phyloP scores from a whole-genome alignment of 2,113 vertebrate genomes.

The Eptesicus fuscus region DNA sequence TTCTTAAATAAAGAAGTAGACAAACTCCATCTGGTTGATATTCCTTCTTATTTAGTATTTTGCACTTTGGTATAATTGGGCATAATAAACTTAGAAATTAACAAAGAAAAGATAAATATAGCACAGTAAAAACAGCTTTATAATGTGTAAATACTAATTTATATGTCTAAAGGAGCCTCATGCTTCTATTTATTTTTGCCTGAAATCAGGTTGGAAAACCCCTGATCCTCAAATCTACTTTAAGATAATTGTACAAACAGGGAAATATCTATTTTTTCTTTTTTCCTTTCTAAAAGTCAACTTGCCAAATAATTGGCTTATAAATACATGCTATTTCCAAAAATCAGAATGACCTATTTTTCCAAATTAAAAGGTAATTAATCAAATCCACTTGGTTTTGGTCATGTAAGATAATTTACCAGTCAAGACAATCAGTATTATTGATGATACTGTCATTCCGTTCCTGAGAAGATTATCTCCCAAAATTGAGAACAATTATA shows the following conservation, averaged over 20 bases:
- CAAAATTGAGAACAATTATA: neutral
- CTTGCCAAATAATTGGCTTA: neutral
- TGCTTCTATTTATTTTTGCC: neutral
- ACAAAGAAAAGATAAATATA: neutral
- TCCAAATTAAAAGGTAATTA: constrained; percentile 30
- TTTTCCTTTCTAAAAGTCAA: neutral
- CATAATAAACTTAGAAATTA: neutral
- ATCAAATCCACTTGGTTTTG: constrained; percentile 15
- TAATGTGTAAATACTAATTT: neutral
- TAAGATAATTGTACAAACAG: neutral
- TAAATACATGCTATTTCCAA: neutral
- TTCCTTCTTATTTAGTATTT: neutral
- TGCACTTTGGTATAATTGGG: neutral
- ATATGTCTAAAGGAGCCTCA: neutral
- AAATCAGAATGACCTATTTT: constrained; percentile 11
- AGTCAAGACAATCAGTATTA: constrained; percentile 45
- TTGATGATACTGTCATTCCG: neutral
- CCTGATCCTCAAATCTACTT: constrained; percentile 22
- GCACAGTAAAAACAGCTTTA: neutral
- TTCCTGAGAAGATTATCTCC: neutral
- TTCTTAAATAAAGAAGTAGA: neutral
- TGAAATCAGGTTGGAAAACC: constrained; percentile 17
- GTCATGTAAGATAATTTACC: constrained; percentile 23
- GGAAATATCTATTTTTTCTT: neutral
- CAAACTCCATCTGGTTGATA: neutral